Conservation (phyloP, 2,888 invertebrate genomes). For the Apomyelois bistriatella region DNA sequence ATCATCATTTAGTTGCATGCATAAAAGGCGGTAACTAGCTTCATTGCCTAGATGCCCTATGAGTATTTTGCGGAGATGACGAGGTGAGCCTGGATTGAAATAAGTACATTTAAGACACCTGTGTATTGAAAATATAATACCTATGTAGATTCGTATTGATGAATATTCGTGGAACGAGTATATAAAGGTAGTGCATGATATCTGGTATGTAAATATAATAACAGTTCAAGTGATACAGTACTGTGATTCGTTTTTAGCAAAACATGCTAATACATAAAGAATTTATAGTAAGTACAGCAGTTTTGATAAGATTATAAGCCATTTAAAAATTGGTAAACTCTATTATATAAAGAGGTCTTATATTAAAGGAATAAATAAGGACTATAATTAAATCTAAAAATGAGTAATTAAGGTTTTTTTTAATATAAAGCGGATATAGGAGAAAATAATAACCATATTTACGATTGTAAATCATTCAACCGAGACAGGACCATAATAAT, state of each 20-base stretch:
- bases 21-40: slow-evolving; percentile 1
- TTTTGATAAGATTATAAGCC: background rate
- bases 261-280: background rate
- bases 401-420: no score
- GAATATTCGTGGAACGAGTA: slow-evolving; percentile 4
- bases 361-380: no score
- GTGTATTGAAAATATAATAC: slow-evolving; percentile 1
- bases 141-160: background rate
- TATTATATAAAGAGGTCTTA: no score
- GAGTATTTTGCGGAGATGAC: background rate
- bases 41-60: background rate
- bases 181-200: slow-evolving; percentile 6
- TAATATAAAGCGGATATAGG: background rate
- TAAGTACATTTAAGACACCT: background rate
- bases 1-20: slow-evolving; percentile 15
- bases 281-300: background rate
- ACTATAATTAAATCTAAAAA: no score
- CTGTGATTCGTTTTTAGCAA: slow-evolving; percentile 1
- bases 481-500: background rate
- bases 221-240: slow-evolving; percentile 8
- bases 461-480: background rate
- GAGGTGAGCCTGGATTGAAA: background rate
- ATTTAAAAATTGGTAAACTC: no score
- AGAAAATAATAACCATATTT: background rate
- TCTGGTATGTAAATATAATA: slow-evolving; percentile 5